These are phyloP conservation scores for Rhegmatorhina hoffmannsi DNA, from an alignment of 2,113 vertebrate genomes.

Conservation along the genomic window DNA sequence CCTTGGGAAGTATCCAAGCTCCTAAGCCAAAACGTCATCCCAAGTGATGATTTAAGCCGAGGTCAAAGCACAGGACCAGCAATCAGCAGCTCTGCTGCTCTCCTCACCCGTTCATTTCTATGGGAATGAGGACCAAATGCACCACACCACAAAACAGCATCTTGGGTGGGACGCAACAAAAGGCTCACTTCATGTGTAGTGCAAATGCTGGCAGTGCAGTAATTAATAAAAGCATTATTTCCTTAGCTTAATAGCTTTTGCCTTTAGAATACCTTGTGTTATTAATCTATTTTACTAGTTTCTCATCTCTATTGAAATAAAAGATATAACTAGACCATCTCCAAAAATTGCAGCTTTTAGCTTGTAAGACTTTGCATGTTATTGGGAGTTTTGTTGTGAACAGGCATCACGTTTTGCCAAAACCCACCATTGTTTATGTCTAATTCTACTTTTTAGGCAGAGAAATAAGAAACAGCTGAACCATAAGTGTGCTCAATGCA, in stretches of 20 bases:
- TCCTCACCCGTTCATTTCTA: not conserved
- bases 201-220: not conserved
- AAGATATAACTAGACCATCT: not conserved
- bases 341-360: not conserved
- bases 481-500: not conserved
- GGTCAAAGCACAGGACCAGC: not conserved
- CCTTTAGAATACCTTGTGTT: not conserved
- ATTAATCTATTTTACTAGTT: not conserved
- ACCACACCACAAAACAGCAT: fast-evolving
- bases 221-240: not conserved
- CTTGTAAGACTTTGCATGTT: not conserved
- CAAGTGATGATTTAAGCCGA: not conserved
- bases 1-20: not conserved
- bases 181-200: not conserved
- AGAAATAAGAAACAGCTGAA: conserved; percentile 37
- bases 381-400: not conserved
- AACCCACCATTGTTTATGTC: not conserved
- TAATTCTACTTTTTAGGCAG: not conserved
- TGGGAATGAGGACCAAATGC: not conserved
- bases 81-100: not conserved
- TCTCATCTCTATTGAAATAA: not conserved
- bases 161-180: not conserved
- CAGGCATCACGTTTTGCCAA: not conserved
- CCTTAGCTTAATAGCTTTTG: not conserved
- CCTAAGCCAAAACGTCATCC: not conserved